Conservation (phyloP, 2,797 vertebrate species). For the Rhynchotus rufescens region DNA sequence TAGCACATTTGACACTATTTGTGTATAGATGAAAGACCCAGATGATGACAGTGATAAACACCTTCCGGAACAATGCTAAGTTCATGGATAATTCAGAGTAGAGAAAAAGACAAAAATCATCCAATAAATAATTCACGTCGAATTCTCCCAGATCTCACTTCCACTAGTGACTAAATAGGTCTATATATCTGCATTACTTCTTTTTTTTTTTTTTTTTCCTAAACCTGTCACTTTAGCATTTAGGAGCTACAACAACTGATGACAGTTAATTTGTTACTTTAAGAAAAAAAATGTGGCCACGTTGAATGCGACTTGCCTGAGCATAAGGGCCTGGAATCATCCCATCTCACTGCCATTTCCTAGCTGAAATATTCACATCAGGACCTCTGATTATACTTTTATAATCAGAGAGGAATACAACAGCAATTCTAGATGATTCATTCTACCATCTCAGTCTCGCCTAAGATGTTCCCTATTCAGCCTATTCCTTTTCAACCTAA, state of each 20-base stretch:
- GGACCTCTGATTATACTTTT: background rate
- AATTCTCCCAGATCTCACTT: background rate
- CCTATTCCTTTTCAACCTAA: background rate
- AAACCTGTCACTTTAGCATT: background rate
- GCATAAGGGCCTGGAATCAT: background rate
- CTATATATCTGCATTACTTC: background rate
- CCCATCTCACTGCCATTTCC: background rate
- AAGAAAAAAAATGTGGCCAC: background rate
- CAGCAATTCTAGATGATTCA: background rate
- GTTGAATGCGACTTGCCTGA: background rate
- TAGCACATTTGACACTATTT: background rate
- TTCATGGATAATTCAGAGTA: slow-evolving; percentile 18
- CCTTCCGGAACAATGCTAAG: background rate
- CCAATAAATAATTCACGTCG: slow-evolving; percentile 1
- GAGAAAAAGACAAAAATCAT: background rate
- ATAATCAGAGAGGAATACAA: background rate
- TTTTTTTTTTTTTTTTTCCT: background rate
- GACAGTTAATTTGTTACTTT: background rate
- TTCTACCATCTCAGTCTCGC: background rate
- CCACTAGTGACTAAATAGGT: background rate
- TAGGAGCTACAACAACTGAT: background rate
- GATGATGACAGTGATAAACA: background rate
- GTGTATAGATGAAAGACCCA: background rate
- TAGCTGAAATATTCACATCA: background rate
- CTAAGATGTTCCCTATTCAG: background rate